Evolutionary conservation across 2,888 invertebrate species (phyloP).

Genomic region (Lasius platythorax): DNA sequence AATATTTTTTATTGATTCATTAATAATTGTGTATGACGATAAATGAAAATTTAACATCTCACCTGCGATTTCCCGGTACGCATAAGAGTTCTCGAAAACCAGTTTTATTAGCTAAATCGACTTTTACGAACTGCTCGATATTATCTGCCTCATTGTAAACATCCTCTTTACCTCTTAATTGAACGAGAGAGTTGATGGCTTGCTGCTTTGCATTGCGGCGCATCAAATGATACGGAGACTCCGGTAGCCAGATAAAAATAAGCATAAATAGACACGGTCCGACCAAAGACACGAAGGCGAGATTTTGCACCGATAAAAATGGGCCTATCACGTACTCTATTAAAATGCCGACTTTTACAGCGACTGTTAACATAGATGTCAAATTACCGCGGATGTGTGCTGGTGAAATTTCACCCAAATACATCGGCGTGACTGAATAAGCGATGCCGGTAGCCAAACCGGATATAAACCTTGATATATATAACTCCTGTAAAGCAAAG

Average conservation of each 20-base stretch:
- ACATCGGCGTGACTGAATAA: constrained; percentile 55
- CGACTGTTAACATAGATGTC: constrained; percentile 57
- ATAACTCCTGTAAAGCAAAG: constrained; percentile 59
- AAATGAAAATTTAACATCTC: background rate
- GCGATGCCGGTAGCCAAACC: constrained; percentile 58
- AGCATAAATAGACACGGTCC: constrained; percentile 52
- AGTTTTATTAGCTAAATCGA: constrained; percentile 58
- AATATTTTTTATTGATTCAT: background rate
- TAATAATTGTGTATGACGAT: background rate
- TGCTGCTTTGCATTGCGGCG: constrained; percentile 49
- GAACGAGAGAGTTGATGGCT: constrained; percentile 47
- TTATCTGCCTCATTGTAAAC: constrained; percentile 53
- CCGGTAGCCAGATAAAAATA: constrained; percentile 60
- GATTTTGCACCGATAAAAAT: constrained; percentile 62
- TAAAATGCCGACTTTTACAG: constrained; percentile 58
- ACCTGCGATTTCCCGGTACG: constrained; percentile 63
- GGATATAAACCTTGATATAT: constrained; percentile 58
- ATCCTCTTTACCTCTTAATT: constrained; percentile 61
- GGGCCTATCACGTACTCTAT: constrained; percentile 61
- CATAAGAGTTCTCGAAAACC: constrained; percentile 58
- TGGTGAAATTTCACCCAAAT: constrained; percentile 69
- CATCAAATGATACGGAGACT: constrained; percentile 70
- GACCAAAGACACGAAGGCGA: constrained; percentile 51
- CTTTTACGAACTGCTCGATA: constrained; percentile 66
- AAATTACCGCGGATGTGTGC: constrained; percentile 63